Evolutionary conservation across 2,797 vertebrate species (phyloP), one percentile per base, ranked within the genome.

Genomic region (Falco columbarius): DNA sequence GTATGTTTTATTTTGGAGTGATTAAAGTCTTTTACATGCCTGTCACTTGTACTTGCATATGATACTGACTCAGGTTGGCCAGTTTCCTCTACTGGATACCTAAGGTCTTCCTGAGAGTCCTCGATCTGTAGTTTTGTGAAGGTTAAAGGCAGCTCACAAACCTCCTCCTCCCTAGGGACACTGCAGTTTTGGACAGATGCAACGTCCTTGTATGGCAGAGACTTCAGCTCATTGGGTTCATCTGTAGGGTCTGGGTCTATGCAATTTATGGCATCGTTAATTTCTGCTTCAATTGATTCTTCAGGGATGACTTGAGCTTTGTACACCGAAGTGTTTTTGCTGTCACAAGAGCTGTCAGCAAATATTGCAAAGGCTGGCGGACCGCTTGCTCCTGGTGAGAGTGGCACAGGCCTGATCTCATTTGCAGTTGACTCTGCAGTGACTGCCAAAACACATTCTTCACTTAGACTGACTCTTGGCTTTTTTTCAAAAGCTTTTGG

Each of bases 41-140:
- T 66, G n/a, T 88, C 70, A 17, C 56, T 82, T 71, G 63, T 34
- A 70, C 38, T 81, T 26, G 77, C 27, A 36, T 61, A 86, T 10
- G 54, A 52, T 55, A 58, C 13, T 40, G 76, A 83, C 54, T 96
- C 94, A 51, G 92, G 76, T 8, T 95, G 97, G 17, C 94, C 72
- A 1, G 96, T 98, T 95, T 98, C 98, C 84, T 98, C 97, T 61
- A 94, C 75, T 29, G 98, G 97, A 67, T 95, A 97, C 5, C 10
- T 95, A 17, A 98, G 89, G 27, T 76, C 95, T 67, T 97, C 72
- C 9, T 62, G 59, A 55, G 73, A 26, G 40, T 97, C 96, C 52
- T 95, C 95, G 82, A 97, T 68, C 7, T 92, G 86, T 23, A 97
- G 73, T 52, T 98, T 95, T 24, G 92, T 95, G 91, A 98, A 97